Base-by-base conservation (phyloP, 2,113 vertebrate species). In the Neopipo cinnamomea region DNA sequence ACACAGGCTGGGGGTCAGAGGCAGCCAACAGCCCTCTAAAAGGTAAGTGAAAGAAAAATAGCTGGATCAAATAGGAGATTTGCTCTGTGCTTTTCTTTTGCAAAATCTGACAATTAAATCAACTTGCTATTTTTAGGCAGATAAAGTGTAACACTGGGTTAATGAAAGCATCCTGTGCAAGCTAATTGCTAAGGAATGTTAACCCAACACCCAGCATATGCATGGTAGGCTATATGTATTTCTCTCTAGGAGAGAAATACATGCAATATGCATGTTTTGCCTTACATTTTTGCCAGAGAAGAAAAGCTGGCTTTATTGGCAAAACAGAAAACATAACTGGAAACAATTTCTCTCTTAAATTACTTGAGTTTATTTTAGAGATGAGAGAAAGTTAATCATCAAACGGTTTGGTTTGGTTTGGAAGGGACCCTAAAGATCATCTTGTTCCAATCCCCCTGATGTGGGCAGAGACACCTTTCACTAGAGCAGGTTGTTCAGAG, bases 81-180 rank as follows among this genome's bases (percentile, higher is more conserved):
- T 77, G 46, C 42, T 82, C 12, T 50, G 33, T 44, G 56, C 15
- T 82, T 71, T 79, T 70, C n/a, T 23, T 47, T 46, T 53, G 41
- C 71, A 77, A 96, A 91, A 83, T 19, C 46, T 83, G 71, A 46
- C 47, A 67, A 44, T 66, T 71, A 39, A 49, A 52, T 79, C 58
- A 44, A 19, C 5, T 68, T 46, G 31, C 37, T 96, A 75, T 90
- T 96, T 95, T 95, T 92, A 92, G 55, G 42, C 65, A 71, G 72
- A 80, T 52, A 86, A 77, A 84, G 39, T 61, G 52, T 79, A 93
- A 86, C 42, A 77, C 33, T 81, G 76, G 59, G 68, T 93, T 94
- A 94, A 88, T 61, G 76, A 78, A 94, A 92, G 37, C 65, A 96
- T 73, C 14, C 24, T 71, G 52, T 1, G 3, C 33, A 67, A 78